These are phyloP conservation scores for Sturnus vulgaris DNA, from an alignment of 2,113 vertebrate species.

Conservation along the genomic window DNA sequence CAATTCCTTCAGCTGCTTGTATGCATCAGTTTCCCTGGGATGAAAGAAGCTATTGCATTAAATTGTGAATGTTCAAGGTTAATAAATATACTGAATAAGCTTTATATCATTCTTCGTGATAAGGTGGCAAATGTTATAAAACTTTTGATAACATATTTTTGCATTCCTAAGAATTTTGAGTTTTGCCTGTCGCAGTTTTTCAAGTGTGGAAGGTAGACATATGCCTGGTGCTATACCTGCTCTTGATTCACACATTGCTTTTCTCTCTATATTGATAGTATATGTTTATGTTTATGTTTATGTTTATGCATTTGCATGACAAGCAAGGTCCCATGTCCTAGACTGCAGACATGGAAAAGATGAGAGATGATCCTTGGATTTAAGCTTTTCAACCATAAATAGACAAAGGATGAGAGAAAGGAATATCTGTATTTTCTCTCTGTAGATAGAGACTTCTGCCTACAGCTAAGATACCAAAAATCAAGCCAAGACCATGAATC, in stretches of 20 bases:
- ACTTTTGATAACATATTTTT: neutral
- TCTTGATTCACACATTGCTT: neutral
- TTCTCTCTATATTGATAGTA: neutral
- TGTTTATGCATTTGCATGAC: neutral
- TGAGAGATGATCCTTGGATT: neutral
- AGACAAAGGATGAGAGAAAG: neutral
- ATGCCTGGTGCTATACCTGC: neutral
- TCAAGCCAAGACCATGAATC: neutral
- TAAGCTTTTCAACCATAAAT: neutral
- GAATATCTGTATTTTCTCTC: neutral
- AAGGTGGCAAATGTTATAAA: neutral
- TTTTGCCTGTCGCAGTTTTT: neutral
- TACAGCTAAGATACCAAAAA: neutral
- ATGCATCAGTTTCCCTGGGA: neutral
- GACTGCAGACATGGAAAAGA: neutral
- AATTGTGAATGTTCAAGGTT: neutral
- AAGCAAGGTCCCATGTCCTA: neutral
- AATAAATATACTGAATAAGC: neutral
- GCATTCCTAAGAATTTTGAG: neutral
- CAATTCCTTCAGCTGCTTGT: neutral
- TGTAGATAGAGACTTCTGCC: neutral
- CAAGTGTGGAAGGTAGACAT: neutral
- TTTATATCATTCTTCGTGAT: neutral
- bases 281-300: neutral
- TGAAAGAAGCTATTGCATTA: neutral